Conservation (phyloP, 1,140 invertebrate species). For the Littorina saxatilis region DNA sequence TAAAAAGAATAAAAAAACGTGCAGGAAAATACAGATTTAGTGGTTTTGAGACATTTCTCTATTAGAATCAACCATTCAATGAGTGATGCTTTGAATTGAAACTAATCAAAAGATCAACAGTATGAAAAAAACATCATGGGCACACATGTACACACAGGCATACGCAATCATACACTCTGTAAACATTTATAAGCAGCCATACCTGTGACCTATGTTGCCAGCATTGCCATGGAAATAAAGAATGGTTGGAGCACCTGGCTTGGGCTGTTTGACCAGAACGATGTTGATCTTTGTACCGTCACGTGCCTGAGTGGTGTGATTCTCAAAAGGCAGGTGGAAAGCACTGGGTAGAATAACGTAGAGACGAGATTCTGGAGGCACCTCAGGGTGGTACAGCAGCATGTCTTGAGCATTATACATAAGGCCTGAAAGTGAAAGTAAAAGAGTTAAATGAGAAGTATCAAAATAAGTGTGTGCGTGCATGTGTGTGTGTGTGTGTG, state of each 20-base stretch:
- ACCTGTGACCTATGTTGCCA: slow-evolving; percentile 96
- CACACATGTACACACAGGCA: too few species aligned
- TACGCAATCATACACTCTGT: too few species aligned
- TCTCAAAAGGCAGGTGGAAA: slow-evolving; percentile 90
- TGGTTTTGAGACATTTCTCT: too few species aligned
- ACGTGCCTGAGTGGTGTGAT: slow-evolving; percentile 80
- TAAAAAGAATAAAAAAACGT: too few species aligned
- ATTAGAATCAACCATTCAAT: too few species aligned
- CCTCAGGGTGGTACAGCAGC: slow-evolving; percentile 91
- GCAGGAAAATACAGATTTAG: too few species aligned
- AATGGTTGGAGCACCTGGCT: slow-evolving; percentile 83
- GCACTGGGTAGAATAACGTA: slow-evolving; percentile 90
- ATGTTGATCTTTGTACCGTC: slow-evolving; percentile 91
- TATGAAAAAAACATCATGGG: too few species aligned
- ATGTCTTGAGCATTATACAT: slow-evolving; percentile 91
- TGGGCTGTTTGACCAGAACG: slow-evolving; percentile 89
- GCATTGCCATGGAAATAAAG: slow-evolving; percentile 97
- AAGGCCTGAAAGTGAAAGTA: slow-evolving; percentile 55
- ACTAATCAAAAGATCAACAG: too few species aligned
- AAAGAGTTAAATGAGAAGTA: too few species aligned
- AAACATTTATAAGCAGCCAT: too few species aligned
- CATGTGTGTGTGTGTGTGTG: neutral
- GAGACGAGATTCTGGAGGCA: slow-evolving; percentile 89
- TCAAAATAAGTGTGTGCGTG: too few species aligned
- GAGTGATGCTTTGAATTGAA: too few species aligned